phyloP scores from a whole-genome alignment of 2,113 vertebrate species.

The Nycticryphes semicollaris region DNA sequence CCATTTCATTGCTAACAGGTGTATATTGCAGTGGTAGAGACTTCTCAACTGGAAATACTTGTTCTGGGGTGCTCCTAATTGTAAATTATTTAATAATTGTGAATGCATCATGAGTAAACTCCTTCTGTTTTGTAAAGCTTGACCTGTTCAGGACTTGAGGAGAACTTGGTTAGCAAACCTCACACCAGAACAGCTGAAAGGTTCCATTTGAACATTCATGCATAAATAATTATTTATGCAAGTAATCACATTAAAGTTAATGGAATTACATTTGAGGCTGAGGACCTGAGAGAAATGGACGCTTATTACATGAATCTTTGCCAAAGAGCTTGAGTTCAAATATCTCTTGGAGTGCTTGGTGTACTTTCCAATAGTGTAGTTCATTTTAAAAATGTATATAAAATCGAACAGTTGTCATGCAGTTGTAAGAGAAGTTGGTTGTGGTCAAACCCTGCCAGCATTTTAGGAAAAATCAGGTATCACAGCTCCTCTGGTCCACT shows the following conservation, averaged over 20 bases:
- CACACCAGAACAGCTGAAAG: neutral
- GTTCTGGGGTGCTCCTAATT: neutral
- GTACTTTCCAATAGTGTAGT: neutral
- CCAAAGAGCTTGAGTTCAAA: neutral
- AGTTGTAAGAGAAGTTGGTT: neutral
- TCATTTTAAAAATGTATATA: neutral
- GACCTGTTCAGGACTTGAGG: neutral
- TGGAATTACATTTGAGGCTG: neutral
- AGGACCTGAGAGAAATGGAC: neutral
- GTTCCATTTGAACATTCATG: neutral
- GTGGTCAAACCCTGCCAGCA: neutral
- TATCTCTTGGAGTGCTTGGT: neutral
- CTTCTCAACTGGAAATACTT: constrained; percentile 22
- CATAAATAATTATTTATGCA: neutral
- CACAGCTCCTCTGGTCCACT: neutral
- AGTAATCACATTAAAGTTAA: constrained; percentile 1
- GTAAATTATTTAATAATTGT: constrained; percentile 12
- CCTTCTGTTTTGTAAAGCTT: neutral
- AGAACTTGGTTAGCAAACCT: neutral
- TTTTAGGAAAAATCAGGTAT: neutral
- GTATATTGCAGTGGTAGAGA: neutral
- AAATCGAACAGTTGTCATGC: neutral
- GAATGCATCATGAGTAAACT: neutral
- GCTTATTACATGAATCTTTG: neutral
- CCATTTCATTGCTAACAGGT: neutral